Evolutionary conservation across 2,888 invertebrate species (phyloP), one percentile per base, ranked within the genome.

Genomic region (Drosophila flavopinicola): DNA sequence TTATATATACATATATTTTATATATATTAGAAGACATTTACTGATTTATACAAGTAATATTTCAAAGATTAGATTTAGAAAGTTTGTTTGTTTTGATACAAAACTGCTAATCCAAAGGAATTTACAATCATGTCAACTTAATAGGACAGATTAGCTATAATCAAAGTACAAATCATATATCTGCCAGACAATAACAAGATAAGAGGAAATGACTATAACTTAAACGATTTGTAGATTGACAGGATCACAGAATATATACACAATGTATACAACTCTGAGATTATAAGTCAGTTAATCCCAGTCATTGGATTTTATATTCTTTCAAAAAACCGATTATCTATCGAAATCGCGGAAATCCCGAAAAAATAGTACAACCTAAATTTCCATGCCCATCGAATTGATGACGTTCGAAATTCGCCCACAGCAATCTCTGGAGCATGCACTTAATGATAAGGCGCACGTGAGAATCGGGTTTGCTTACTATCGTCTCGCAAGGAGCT

Each of bases 391-490:
- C n/a, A 2, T n/a, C n/a, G n/a, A 27, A 27, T 13, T 7, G 23
- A 29, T 32, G 15, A 25, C 30, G 33, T 15, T 11, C 15, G n/a
- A 24, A 13, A 24, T 17, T 10, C 3, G n/a, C 24, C 49, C 45
- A 7, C 2, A 25, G 17, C 39, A 70, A 58, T 39, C 29, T 38
- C 32, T 57, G 1, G 66, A 73, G 58, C 61, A 61, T 70, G 42
- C 57, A 45, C 56, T 63, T 63, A 44, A 33, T 60, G 54, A 78
- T 66, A 76, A 73, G 17, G 48, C 51, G 49, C 54, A 56, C 44
- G 42, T 63, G 67, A 65, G 67, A 53, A 67, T 79, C 67, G 57
- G n/a, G n/a, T 52, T 53, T 47, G 48, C 42, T 56, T 48, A 54
- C 42, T 53, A 17, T 41, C 33, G 52, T 25, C 47, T 47, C 20